These are phyloP conservation scores for Albula goreensis DNA, from an alignment of 2,113 vertebrate species.

Conservation along the genomic window DNA sequence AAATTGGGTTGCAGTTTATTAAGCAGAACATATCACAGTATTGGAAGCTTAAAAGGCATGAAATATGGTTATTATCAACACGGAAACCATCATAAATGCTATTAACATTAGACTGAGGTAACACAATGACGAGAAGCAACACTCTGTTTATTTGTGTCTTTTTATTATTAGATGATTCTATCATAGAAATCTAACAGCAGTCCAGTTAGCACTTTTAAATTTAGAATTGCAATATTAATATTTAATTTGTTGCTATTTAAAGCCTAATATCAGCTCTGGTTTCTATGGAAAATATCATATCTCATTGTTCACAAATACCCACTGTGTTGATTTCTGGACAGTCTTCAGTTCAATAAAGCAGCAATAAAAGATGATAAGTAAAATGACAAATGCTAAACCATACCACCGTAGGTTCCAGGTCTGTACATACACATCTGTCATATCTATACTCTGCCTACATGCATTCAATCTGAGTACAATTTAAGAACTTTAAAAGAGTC, in stretches of 20 bases:
- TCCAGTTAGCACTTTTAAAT: conserved; percentile 20
- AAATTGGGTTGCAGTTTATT: background rate
- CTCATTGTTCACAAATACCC: background rate
- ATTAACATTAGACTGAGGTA: background rate
- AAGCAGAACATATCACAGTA: background rate
- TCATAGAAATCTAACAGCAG: background rate
- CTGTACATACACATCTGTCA: background rate
- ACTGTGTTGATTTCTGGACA: background rate
- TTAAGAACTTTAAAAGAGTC: background rate
- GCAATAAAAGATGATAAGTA: no score
- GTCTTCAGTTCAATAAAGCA: no score
- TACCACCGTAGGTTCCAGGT: background rate
- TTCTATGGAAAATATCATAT: background rate
- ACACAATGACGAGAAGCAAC: background rate
- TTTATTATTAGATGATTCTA: conserved; percentile 8
- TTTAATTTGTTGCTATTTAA: conserved; percentile 20
- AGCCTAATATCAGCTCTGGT: background rate
- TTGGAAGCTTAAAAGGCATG: background rate
- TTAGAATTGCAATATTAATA: conserved; percentile 15
- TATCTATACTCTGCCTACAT: background rate
- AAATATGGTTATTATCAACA: background rate
- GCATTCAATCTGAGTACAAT: background rate
- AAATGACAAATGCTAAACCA: no score
- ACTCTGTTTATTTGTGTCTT: background rate
- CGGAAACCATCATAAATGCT: background rate